phyloP scores from a whole-genome alignment of 1,140 invertebrate genomes.

The Dendrolimus punctatus region DNA sequence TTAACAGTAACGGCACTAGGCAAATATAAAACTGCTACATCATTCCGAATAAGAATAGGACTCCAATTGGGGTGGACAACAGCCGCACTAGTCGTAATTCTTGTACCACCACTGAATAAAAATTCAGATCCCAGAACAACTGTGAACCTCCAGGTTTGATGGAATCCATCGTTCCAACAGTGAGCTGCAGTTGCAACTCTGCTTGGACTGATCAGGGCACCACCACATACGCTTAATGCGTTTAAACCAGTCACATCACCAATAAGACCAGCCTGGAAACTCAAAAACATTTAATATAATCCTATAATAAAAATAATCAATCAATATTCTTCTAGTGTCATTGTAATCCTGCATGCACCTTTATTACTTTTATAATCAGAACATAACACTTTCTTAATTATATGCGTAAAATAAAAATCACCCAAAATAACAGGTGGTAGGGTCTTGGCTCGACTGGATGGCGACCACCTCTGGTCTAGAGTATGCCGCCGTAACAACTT shows the following conservation, averaged over 20 bases:
- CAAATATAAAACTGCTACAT: conserved; percentile 54
- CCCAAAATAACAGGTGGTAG: too few relatives aligned
- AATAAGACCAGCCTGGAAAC: conserved; percentile 29
- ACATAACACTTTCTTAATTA: too few relatives aligned
- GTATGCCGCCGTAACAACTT: too few relatives aligned
- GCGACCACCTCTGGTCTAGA: too few relatives aligned
- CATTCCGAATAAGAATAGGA: conserved; percentile 31
- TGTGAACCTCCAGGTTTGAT: conserved; percentile 27
- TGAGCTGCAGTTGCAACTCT: conserved; percentile 35
- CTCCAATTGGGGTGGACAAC: conserved; percentile 23
- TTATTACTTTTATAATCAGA: too few relatives aligned
- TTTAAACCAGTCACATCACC: conserved; percentile 19
- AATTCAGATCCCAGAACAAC: conserved; percentile 28
- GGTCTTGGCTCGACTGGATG: too few relatives aligned
- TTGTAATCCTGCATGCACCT: too few relatives aligned
- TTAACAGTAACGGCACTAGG: conserved; percentile 23
- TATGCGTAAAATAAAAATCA: too few relatives aligned
- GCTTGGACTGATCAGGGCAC: conserved; percentile 20
- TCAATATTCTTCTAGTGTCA: too few relatives aligned
- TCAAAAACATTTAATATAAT: background rate
- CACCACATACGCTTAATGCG: conserved; percentile 29
- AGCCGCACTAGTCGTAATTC: conserved; percentile 21
- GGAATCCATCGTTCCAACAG: conserved; percentile 31
- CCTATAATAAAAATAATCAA: too few relatives aligned
- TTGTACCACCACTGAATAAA: conserved; percentile 28